These are phyloP conservation scores for Lophius piscatorius DNA, from an alignment of 2,113 vertebrate species.

Conservation along the genomic window DNA sequence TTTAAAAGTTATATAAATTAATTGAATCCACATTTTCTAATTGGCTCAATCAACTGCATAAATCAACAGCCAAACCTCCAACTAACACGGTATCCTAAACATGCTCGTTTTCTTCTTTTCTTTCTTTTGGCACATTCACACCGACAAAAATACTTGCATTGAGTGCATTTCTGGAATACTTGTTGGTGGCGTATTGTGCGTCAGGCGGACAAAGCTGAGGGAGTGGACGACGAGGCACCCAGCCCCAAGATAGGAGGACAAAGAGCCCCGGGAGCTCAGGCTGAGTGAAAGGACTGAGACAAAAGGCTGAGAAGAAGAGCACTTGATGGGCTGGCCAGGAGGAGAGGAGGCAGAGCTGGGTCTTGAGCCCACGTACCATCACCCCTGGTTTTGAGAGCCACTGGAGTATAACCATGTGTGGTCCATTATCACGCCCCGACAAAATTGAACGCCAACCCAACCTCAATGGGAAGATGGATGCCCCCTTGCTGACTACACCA, in stretches of 20 bases:
- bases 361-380: slow-evolving; percentile 55
- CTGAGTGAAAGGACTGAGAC: slow-evolving; percentile 64
- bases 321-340: slow-evolving; percentile 34
- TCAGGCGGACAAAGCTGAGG: slow-evolving; percentile 68
- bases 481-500: slow-evolving; percentile 59
- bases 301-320: slow-evolving; percentile 71
- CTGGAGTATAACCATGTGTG: slow-evolving; percentile 77
- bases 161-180: slow-evolving; percentile 71
- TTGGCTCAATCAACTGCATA: slow-evolving; percentile 32
- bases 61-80: slow-evolving; percentile 34
- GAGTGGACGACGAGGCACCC: slow-evolving; percentile 53
- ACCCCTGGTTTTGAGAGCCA: slow-evolving; percentile 46
- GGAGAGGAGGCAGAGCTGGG: slow-evolving; percentile 41
- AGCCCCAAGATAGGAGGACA: slow-evolving; percentile 65
- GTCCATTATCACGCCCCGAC: slow-evolving; percentile 74
- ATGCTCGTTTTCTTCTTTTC: slow-evolving; percentile 33
- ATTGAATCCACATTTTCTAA: slow-evolving; percentile 20
- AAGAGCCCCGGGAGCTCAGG: slow-evolving; percentile 58
- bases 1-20: slow-evolving; percentile 12
- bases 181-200: slow-evolving; percentile 73
- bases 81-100: slow-evolving; percentile 40
- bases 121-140: slow-evolving; percentile 63
- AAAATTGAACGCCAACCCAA: slow-evolving; percentile 59
- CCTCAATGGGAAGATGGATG: slow-evolving; percentile 67
- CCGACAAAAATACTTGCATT: slow-evolving; percentile 61